A percentile compares a stretch with the other conserved stretches of the same genome.
phyloP scores from a whole-genome alignment of 1,140 invertebrate species.

The Neotoxoptera formosana region DNA sequence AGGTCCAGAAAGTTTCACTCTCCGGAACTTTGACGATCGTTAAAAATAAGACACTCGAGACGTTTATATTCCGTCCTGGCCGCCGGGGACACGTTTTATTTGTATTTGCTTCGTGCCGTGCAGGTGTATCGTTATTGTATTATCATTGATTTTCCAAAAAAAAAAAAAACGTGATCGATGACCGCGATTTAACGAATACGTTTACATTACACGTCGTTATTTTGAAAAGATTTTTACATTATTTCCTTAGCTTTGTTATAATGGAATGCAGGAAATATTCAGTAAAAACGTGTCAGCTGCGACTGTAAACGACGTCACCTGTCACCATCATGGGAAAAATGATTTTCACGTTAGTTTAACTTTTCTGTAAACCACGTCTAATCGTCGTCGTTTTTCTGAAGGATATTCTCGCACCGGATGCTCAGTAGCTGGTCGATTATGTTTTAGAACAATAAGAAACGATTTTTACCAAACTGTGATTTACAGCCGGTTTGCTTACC shows the following conservation, averaged over 20 bases:
- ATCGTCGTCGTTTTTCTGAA: background rate
- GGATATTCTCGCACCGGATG: slow-evolving; percentile 4
- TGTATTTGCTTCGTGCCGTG: background rate
- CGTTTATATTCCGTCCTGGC: too few species aligned
- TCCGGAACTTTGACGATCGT: background rate
- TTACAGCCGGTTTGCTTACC: background rate
- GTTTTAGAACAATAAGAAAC: background rate
- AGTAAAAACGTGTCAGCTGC: background rate
- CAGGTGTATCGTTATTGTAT: background rate
- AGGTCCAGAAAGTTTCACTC: background rate
- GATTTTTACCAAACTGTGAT: background rate
- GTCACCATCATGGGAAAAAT: background rate
- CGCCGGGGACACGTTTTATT: background rate
- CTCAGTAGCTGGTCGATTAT: background rate
- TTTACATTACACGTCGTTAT: background rate
- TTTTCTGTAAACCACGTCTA: slow-evolving; percentile 14
- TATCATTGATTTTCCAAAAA: background rate
- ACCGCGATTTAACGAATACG: background rate
- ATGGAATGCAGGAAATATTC: background rate
- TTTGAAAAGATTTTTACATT: background rate
- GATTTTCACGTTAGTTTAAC: background rate
- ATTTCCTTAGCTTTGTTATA: background rate
- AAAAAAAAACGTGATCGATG: background rate
- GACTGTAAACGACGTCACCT: background rate
- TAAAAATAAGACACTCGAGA: background rate